A percentile compares a stretch with the other conserved stretches of the same genome.
These are phyloP conservation scores for Sylvicola cinctus DNA, from an alignment of 2,888 invertebrate species.

Conservation along the genomic window DNA sequence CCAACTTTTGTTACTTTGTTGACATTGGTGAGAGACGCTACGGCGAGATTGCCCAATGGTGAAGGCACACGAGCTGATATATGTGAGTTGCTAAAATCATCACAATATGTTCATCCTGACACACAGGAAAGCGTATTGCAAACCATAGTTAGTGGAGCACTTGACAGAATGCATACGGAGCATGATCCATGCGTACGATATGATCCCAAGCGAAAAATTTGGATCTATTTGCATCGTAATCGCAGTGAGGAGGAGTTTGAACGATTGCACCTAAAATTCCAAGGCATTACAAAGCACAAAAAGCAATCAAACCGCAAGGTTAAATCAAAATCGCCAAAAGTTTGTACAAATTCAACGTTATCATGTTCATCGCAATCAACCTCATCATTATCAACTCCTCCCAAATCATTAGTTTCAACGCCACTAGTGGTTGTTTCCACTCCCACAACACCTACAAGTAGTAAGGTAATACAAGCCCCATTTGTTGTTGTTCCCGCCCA, in stretches of 20 bases:
- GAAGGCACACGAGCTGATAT: constrained; percentile 85
- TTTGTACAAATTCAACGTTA: constrained; percentile 1
- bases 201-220: constrained; percentile 74
- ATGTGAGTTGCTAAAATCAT: constrained; percentile 64
- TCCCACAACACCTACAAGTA: constrained; percentile 8
- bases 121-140: constrained; percentile 29
- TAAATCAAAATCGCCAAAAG: constrained; percentile 9
- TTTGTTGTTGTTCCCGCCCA: constrained; percentile 10
- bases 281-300: constrained; percentile 35
- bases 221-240: constrained; percentile 86
- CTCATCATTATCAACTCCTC: background rate
- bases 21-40: constrained; percentile 81
- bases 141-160: constrained; percentile 71
- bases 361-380: background rate
- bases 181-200: constrained; percentile 84
- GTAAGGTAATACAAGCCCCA: constrained; percentile 18
- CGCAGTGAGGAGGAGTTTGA: constrained; percentile 37
- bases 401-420: background rate
- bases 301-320: constrained; percentile 17
- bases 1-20: constrained; percentile 83
- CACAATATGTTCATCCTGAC: constrained; percentile 36
- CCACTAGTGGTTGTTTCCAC: constrained; percentile 7
- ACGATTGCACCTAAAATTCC: constrained; percentile 44
- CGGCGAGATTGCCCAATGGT: constrained; percentile 82
- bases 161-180: constrained; percentile 77